phyloP scores from a whole-genome alignment of 2,113 vertebrate species.

The Takifugu flavidus region DNA sequence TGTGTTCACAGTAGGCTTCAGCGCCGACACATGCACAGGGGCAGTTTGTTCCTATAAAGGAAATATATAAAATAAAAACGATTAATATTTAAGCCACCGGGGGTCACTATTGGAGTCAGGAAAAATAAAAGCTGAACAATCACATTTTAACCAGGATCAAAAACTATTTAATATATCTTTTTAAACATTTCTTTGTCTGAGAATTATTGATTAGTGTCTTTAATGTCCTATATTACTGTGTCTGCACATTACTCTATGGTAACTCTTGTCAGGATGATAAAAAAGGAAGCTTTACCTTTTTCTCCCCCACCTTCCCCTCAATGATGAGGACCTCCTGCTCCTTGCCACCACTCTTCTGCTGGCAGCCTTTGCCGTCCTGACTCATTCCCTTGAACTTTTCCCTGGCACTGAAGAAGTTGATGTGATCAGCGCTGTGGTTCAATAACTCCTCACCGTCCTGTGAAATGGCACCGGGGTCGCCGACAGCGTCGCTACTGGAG shows the following conservation, averaged over 20 bases:
- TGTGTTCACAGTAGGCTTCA: slow-evolving; percentile 71
- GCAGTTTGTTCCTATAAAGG: slow-evolving; percentile 74
- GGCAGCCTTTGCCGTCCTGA: slow-evolving; percentile 78
- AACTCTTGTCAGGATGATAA: too few relatives aligned
- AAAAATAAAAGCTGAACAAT: not conserved
- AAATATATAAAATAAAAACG: not conserved
- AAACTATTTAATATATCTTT: not conserved
- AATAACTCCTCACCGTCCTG: slow-evolving; percentile 50
- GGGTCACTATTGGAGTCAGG: slow-evolving; percentile 9
- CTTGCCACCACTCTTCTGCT: slow-evolving; percentile 53
- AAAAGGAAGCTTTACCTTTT: slow-evolving; percentile 52
- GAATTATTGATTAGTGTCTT: too few relatives aligned
- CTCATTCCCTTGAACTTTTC: slow-evolving; percentile 95
- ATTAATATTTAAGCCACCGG: slow-evolving; percentile 23
- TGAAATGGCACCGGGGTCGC: slow-evolving; percentile 58
- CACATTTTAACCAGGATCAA: not conserved
- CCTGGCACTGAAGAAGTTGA: slow-evolving; percentile 94
- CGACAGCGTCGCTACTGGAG: slow-evolving; percentile 43
- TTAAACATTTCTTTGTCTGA: not conserved
- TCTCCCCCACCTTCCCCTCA: slow-evolving; percentile 51
- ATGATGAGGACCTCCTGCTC: slow-evolving; percentile 43
- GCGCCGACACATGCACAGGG: slow-evolving; percentile 87
- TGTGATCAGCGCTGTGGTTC: slow-evolving; percentile 82
- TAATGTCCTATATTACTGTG: not conserved
- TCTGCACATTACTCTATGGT: not conserved